Evolutionary conservation across 2,888 invertebrate genomes (phyloP), one percentile per base, ranked within the genome.

Genomic region (Stegana nigrithorax): DNA sequence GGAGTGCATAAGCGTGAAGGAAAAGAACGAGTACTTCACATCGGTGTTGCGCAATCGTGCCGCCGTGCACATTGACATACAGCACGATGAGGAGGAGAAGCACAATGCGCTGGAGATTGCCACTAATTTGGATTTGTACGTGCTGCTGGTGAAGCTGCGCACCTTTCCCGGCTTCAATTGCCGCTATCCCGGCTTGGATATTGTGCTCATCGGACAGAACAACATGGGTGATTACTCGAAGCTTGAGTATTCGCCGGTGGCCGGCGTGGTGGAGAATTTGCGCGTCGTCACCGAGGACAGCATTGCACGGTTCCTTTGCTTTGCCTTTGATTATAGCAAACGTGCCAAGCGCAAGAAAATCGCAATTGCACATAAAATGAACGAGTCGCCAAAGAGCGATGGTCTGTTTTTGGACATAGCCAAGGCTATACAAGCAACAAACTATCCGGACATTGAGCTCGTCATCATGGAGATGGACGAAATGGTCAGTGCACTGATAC

Each of bases 221-320:
- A 80, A 78, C 53, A 71, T 69, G 63, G 82, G 80, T 6, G 76
- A 78, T 59, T 81, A 70, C 59, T 65, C 74, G 2, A 81, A 82
- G 23, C 39, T 83, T 58, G 83, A 83, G 60, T 83, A 83, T 23
- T 73, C 78, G 1, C 83, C 83, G 2, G 81, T 83, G 0, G 64
- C 67, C 12, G 83, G 82, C 1, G 70, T 83, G 4, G 80, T 82
- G n/a, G 81, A 83, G 64, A 81, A 82, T 2, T 50, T 83, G 7
- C 76, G 72, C 7, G 73, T 81, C 12, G 60, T 70, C 21, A 68
- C 69, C 26, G 56, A 58, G 0, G 19, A 26, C 0, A n/a, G 27
- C 0, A 66, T 70, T 1, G 32, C 63, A 4, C 71, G 75, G 1
- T 81, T 75, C 32, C 67, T 83, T 4, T 29, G 59, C 1, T 73